phyloP scores from a whole-genome alignment of 2,797 vertebrate species.

The Euphonia xanthogaster region DNA sequence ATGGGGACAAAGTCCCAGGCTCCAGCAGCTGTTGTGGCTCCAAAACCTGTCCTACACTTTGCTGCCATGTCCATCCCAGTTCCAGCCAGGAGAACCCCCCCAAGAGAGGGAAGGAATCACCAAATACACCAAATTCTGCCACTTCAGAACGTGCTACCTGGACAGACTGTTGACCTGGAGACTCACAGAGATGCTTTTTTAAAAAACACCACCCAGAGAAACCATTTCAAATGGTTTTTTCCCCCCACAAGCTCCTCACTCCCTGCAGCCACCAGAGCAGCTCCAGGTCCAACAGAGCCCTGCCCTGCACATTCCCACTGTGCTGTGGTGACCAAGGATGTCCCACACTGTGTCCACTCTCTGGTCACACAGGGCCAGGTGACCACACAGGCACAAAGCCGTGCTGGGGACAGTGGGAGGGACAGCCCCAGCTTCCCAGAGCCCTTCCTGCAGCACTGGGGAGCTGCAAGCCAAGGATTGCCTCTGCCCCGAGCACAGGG shows the following conservation, averaged over 20 bases:
- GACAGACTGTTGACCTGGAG: background rate
- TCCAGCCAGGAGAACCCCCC: background rate
- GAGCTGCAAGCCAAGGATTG: background rate
- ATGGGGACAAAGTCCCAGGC: background rate
- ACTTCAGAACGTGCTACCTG: background rate
- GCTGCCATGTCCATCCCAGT: background rate
- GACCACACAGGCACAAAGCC: background rate
- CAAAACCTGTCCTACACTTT: background rate
- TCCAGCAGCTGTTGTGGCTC: background rate
- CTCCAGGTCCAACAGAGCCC: background rate
- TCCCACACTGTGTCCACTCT: fast-evolving
- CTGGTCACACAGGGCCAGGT: fast-evolving
- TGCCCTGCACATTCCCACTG: background rate
- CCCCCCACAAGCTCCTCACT: background rate
- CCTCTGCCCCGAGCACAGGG: background rate
- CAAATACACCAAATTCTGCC: background rate
- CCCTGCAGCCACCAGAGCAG: background rate
- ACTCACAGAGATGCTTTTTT: background rate
- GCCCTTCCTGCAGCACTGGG: background rate
- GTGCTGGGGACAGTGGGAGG: background rate
- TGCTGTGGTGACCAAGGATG: background rate
- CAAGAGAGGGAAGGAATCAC: background rate
- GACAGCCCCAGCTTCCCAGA: background rate
- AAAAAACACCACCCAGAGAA: background rate
- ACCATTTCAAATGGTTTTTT: background rate